These are phyloP conservation scores for Chrysotoxum bicinctum DNA, from an alignment of 2,888 invertebrate species.

Conservation along the genomic window DNA sequence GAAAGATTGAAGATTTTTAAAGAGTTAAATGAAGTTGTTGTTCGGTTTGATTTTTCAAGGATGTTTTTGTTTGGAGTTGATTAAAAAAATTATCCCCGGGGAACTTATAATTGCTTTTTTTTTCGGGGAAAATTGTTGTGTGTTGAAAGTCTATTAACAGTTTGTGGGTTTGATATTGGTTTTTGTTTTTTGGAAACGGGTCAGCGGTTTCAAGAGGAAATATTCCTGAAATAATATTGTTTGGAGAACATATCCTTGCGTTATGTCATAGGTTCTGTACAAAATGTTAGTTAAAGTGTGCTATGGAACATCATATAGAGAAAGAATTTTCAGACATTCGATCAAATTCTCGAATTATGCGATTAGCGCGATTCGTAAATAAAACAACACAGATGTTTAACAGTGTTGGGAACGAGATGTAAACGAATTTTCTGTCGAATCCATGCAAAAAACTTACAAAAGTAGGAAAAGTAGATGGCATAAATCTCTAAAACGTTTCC, in stretches of 20 bases:
- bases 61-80: slow-evolving; percentile 23
- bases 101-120: slow-evolving; percentile 22
- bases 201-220: background rate
- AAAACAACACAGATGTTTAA: too few species aligned
- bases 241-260: background rate
- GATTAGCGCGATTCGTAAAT: too few species aligned
- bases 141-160: background rate
- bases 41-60: slow-evolving; percentile 8
- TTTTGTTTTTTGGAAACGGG: background rate
- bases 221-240: background rate
- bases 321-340: too few species aligned
- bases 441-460: too few species aligned
- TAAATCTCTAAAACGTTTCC: too few species aligned
- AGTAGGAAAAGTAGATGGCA: too few species aligned
- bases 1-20: slow-evolving; percentile 26
- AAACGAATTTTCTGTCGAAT: too few species aligned
- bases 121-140: background rate
- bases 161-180: background rate
- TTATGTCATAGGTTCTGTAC: too few species aligned
- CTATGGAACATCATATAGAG: too few species aligned
- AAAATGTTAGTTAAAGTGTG: too few species aligned
- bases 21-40: slow-evolving; percentile 31
- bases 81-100: slow-evolving; percentile 11
- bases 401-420: too few species aligned
- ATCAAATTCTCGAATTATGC: too few species aligned